A percentile compares a stretch with the other conserved stretches of the same genome.
Conservation (phyloP, 2,113 vertebrate species). For the Oophaga pumilio region DNA sequence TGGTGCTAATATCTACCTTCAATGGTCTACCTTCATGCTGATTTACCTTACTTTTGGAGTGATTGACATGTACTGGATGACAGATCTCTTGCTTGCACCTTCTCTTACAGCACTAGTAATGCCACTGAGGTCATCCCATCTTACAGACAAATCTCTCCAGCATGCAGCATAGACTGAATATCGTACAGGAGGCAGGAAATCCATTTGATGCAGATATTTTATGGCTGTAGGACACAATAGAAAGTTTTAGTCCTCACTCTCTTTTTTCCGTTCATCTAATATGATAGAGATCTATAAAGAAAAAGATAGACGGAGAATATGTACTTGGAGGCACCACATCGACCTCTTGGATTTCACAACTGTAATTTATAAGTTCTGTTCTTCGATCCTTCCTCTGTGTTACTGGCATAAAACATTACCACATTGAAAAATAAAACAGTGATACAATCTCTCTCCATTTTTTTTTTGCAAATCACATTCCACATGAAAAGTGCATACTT, state of each 20-base stretch:
- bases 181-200: constrained; percentile 62
- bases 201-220: constrained; percentile 66
- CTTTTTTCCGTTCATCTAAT: constrained; percentile 67
- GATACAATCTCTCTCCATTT: constrained; percentile 57
- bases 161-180: constrained; percentile 63
- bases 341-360: constrained; percentile 66
- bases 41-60: not conserved
- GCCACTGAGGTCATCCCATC: constrained; percentile 57
- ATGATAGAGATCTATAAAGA: constrained; percentile 59
- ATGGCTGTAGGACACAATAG: constrained; percentile 65
- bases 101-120: constrained; percentile 48
- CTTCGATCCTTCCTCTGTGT: constrained; percentile 57
- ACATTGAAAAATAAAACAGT: constrained; percentile 18
- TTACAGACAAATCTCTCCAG: constrained; percentile 56
- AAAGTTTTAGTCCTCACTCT: constrained; percentile 65
- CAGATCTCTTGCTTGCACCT: constrained; percentile 3
- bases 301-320: not conserved
- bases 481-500: not conserved
- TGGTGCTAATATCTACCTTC: not conserved
- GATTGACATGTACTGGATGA: not conserved
- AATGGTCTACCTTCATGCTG: not conserved
- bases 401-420: constrained; percentile 36
- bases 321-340: constrained; percentile 59
- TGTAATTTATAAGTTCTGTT: constrained; percentile 61
- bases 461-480: constrained; percentile 41